Conservation (phyloP, 2,888 invertebrate species). For the Megaustenia siamemsis region DNA sequence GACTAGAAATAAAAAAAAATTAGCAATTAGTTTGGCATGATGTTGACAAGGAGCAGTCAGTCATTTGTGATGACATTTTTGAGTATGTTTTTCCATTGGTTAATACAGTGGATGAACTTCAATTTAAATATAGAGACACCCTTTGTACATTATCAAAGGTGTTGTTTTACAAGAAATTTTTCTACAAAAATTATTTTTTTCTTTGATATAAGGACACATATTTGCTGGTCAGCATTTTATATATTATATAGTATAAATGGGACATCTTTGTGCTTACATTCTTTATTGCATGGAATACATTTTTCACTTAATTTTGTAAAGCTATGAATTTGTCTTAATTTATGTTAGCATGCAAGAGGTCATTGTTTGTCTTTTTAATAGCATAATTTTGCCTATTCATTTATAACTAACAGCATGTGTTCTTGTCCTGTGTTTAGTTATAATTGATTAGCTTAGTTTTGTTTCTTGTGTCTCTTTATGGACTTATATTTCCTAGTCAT, state of each 20-base stretch:
- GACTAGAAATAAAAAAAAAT: not conserved
- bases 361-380: no score
- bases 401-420: no score
- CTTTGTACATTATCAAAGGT: not conserved
- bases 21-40: not conserved
- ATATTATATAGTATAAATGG: not conserved
- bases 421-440: no score
- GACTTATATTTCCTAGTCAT: no score
- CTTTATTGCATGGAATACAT: not conserved
- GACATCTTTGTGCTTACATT: not conserved
- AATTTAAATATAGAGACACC: not conserved
- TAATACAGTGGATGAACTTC: no score
- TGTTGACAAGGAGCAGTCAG: not conserved
- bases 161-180: not conserved
- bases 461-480: no score
- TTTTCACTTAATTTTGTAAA: conserved; percentile 3
- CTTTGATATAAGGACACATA: not conserved
- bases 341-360: no score
- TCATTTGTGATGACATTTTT: not conserved
- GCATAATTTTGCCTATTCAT: no score
- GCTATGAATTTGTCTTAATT: not conserved
- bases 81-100: not conserved
- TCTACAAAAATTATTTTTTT: not conserved
- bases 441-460: no score
- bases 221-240: not conserved